A percentile compares a stretch with the other conserved stretches of the same genome.
Conservation (phyloP, 2,888 invertebrate genomes). For the Hypomecis punctinalis region DNA sequence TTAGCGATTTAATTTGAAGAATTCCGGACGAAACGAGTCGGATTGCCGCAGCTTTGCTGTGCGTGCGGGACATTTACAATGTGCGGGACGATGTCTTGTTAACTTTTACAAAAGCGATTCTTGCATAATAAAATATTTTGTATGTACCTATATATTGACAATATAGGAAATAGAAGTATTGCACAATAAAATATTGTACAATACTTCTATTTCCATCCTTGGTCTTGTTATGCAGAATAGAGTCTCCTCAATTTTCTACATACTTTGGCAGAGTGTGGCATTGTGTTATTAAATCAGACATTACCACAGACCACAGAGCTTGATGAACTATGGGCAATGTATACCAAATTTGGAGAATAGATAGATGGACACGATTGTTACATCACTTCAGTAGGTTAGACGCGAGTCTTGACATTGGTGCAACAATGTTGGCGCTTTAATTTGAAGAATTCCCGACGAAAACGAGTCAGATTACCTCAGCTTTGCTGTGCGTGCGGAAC, state of each 20-base stretch:
- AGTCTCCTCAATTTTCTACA: no score
- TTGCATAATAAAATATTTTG: no score
- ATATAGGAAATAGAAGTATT: no score
- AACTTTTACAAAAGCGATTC: background rate
- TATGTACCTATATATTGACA: no score
- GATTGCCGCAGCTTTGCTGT: slow-evolving; percentile 30
- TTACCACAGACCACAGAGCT: no score
- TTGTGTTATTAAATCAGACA: no score
- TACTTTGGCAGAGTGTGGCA: no score
- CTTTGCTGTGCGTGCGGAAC: slow-evolving; percentile 7
- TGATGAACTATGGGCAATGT: no score
- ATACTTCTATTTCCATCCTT: no score
- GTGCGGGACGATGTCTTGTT: background rate
- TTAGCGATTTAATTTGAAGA: slow-evolving; percentile 27
- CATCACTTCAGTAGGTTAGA: slow-evolving; percentile 27
- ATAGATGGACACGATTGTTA: background rate
- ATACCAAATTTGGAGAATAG: no score
- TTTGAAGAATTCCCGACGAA: slow-evolving; percentile 24
- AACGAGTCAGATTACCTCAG: slow-evolving; percentile 31
- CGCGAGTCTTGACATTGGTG: slow-evolving; percentile 26
- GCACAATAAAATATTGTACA: no score
- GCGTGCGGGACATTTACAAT: slow-evolving; percentile 6
- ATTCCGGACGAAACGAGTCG: slow-evolving; percentile 18
- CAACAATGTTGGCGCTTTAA: slow-evolving; percentile 26
- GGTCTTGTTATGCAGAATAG: no score